Evolutionary conservation across 2,113 vertebrate genomes (phyloP).

Genomic region (Loxodonta africana): DNA sequence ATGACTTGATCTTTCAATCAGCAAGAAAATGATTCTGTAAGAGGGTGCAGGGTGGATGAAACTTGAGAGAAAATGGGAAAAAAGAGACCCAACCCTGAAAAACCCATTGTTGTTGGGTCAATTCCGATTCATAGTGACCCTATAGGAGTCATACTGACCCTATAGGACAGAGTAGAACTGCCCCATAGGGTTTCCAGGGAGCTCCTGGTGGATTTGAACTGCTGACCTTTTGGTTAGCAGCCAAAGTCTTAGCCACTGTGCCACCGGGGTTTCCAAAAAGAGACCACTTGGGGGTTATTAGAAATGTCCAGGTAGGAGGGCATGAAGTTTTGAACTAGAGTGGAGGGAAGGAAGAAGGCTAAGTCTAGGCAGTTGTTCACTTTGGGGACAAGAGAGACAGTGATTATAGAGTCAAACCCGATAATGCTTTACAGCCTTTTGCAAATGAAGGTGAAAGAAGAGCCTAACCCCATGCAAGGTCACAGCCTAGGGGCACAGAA

Average conservation of each 20-base stretch:
- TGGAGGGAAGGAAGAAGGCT: neutral
- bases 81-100: too few species aligned
- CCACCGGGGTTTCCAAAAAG: neutral
- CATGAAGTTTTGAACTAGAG: neutral
- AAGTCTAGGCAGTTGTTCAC: accelerated
- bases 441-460: neutral
- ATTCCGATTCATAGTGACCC: too few species aligned
- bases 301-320: neutral
- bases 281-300: accelerated
- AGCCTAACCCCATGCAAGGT: accelerated
- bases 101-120: too few species aligned
- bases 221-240: too few species aligned
- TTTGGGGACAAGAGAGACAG: neutral
- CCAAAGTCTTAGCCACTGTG: too few species aligned
- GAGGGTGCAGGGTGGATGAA: neutral
- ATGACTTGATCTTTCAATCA: neutral
- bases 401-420: neutral
- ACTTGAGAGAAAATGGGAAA: neutral
- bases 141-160: too few species aligned
- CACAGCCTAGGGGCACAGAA: neutral
- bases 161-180: too few species aligned
- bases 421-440: neutral
- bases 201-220: too few species aligned
- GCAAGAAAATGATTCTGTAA: neutral
- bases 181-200: too few species aligned